phyloP scores from a whole-genome alignment of 92 coral and sea anemone species.

The Heteractis magnifica region DNA sequence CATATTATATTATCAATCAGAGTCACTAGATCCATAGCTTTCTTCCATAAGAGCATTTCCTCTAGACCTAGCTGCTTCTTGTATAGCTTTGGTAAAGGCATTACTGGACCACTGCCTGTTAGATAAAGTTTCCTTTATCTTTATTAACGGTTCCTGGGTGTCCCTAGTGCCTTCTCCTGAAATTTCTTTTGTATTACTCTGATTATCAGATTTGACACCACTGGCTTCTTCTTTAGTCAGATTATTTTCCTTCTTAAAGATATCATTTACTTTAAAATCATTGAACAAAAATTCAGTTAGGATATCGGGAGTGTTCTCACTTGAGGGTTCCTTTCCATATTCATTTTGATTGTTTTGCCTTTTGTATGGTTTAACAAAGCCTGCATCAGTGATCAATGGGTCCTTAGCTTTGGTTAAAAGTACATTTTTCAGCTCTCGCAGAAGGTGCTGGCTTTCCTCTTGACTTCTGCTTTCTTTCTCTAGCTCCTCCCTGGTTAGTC shows the following conservation, averaged over 20 bases:
- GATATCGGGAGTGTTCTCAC: too few relatives aligned
- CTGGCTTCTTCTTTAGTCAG: background rate
- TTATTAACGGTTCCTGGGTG: background rate
- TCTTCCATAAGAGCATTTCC: slow-evolving; percentile 70
- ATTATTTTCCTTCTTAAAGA: background rate
- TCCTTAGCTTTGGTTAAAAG: slow-evolving; percentile 75
- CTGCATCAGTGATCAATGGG: slow-evolving; percentile 75
- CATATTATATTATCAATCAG: slow-evolving; percentile 24
- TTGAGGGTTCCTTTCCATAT: background rate
- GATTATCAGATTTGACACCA: background rate
- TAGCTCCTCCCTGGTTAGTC: slow-evolving; percentile 56
- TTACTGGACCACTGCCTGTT: slow-evolving; percentile 50
- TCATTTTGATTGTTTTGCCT: slow-evolving; percentile 1
- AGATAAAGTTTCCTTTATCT: background rate
- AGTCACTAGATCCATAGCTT: slow-evolving; percentile 70
- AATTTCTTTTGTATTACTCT: background rate
- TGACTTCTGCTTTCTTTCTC: slow-evolving; percentile 56
- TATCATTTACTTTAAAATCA: slow-evolving; percentile 6
- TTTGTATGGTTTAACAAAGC: slow-evolving; percentile 67
- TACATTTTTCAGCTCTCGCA: slow-evolving; percentile 82
- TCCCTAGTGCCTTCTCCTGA: background rate
- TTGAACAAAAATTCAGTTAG: background rate
- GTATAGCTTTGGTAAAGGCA: slow-evolving; percentile 80
- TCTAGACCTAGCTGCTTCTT: slow-evolving; percentile 73
- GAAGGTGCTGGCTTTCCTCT: slow-evolving; percentile 77